Evolutionary conservation across 2,113 vertebrate species (phyloP).

Genomic region (Mus spicilegus): DNA sequence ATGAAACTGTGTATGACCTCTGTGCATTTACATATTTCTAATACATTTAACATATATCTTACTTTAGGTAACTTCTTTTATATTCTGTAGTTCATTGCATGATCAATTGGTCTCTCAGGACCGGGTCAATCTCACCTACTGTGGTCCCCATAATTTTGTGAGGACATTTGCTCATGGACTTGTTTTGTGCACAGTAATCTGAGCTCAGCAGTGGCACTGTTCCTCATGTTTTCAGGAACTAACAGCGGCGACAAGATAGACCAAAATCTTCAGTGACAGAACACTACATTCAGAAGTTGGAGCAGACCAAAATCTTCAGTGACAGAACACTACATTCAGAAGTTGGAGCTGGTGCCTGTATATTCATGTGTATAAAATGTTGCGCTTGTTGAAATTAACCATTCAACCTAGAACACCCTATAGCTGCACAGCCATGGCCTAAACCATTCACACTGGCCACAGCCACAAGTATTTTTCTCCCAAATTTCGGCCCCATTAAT

Average conservation of each 20-base stretch:
- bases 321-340: conserved; percentile 41
- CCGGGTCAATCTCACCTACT: not conserved
- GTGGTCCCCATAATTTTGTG: not conserved
- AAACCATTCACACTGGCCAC: conserved; percentile 74
- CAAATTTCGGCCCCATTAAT: conserved; percentile 70
- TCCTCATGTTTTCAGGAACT: conserved; percentile 10
- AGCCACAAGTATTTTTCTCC: conserved; percentile 84
- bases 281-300: not conserved
- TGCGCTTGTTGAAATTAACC: conserved; percentile 40
- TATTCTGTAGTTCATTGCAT: not conserved
- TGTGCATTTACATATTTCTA: conserved; percentile 22
- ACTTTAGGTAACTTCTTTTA: conserved; percentile 30
- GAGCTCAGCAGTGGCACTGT: not conserved
- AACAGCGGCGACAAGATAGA: conserved; percentile 63
- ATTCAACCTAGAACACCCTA: conserved; percentile 39
- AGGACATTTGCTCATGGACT: not conserved
- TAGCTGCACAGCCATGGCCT: conserved; percentile 22
- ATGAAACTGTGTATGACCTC: not conserved
- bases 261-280: conserved; percentile 61
- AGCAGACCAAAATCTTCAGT: conserved; percentile 54
- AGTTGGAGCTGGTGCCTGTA: not conserved
- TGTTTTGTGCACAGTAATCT: not conserved
- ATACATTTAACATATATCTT: not conserved
- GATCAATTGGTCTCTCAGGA: not conserved
- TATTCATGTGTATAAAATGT: conserved; percentile 18